These are phyloP conservation scores for Poliocrania exsul DNA, from an alignment of 2,797 vertebrate genomes.

Conservation along the genomic window DNA sequence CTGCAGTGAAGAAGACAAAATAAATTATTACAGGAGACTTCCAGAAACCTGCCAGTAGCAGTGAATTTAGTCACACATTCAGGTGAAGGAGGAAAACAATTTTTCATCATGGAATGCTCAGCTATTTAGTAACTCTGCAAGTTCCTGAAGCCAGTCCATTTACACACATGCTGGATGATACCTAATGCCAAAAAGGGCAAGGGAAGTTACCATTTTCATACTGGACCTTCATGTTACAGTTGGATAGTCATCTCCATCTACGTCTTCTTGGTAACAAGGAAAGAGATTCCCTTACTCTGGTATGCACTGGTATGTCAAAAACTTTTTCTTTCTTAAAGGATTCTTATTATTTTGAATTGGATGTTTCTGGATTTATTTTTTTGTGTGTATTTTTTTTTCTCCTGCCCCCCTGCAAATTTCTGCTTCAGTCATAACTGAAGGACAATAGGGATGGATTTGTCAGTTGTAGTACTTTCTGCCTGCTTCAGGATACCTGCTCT, in stretches of 20 bases:
- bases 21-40: not conserved
- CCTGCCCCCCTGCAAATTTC: not conserved
- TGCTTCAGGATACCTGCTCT: not conserved
- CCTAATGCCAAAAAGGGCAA: not conserved
- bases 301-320: not conserved
- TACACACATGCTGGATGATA: not conserved
- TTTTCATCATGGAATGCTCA: not conserved
- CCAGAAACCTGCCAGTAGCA: not conserved
- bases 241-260: not conserved
- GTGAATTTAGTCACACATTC: accelerated
- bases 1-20: slow-evolving; percentile 68
- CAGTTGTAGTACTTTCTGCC: not conserved
- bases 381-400: not conserved
- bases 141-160: not conserved
- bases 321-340: not conserved
- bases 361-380: not conserved
- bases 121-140: not conserved
- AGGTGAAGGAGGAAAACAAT: not conserved
- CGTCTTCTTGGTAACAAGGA: not conserved
- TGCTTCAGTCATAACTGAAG: not conserved
- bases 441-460: not conserved
- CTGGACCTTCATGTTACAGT: not conserved
- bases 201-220: not conserved
- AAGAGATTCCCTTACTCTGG: not conserved
- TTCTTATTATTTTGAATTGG: not conserved